Percentiles rank a stretch among this genome's conserved stretches.
phyloP scores from a whole-genome alignment of 2,888 invertebrate species.

The Tupiocoris notatus region DNA sequence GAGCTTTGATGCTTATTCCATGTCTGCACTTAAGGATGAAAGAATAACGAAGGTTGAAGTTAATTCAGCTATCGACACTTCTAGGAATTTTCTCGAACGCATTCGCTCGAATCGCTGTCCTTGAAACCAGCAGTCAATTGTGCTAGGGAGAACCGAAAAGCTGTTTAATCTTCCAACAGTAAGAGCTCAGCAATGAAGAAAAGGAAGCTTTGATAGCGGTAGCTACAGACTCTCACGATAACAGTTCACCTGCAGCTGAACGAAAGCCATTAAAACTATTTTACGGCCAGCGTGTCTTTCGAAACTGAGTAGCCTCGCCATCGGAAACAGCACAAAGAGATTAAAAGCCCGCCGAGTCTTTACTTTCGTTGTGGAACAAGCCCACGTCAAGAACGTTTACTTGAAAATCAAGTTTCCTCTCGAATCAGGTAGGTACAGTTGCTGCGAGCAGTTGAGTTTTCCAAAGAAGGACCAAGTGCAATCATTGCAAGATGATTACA shows the following conservation, averaged over 20 bases:
- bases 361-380: background rate
- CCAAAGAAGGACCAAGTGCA: too few relatives aligned
- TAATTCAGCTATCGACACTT: too few relatives aligned
- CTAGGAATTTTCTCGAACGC: too few relatives aligned
- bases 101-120: too few relatives aligned
- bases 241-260: slow-evolving; percentile 3
- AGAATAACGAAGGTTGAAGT: too few relatives aligned
- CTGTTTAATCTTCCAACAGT: background rate
- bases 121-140: background rate
- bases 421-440: too few relatives aligned
- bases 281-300: background rate
- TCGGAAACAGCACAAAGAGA: background rate
- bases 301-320: background rate
- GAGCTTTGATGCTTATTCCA: too few relatives aligned
- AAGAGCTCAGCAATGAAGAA: background rate
- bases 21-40: too few relatives aligned
- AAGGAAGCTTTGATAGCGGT: background rate
- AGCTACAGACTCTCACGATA: background rate
- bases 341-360: background rate
- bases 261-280: slow-evolving; percentile 6
- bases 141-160: background rate
- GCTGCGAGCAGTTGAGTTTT: too few relatives aligned
- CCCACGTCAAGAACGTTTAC: too few relatives aligned
- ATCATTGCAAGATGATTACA: too few relatives aligned
- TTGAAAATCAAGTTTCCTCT: too few relatives aligned